Conservation (phyloP, 1,140 invertebrate genomes). For the Lepidurus couesii region DNA sequence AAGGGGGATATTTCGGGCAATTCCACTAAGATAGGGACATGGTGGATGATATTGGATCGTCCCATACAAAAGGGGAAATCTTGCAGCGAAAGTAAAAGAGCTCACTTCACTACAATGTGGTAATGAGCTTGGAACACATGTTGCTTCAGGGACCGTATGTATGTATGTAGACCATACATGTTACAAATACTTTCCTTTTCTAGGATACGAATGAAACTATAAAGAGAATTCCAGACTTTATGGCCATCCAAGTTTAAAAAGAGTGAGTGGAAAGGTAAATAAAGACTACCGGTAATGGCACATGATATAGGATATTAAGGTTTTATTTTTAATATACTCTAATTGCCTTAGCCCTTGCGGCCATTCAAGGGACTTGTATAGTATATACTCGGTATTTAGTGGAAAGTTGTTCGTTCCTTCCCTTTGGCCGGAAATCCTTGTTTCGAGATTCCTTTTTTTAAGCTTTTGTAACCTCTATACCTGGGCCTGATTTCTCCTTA, state of each 20-base stretch:
- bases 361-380: neutral
- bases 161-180: neutral
- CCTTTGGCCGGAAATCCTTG: neutral
- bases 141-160: neutral
- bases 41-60: neutral
- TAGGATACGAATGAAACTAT: too few relatives aligned
- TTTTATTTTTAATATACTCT: slow-evolving; percentile 2
- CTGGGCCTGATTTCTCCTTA: neutral
- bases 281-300: slow-evolving; percentile 13
- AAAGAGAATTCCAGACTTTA: too few relatives aligned
- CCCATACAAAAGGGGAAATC: neutral
- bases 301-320: slow-evolving; percentile 22
- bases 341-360: neutral
- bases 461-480: neutral
- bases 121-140: neutral
- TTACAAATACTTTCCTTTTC: neutral
- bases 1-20: neutral
- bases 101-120: neutral
- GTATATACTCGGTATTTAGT: neutral
- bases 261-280: neutral
- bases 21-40: neutral
- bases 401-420: neutral
- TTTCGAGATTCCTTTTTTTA: neutral
- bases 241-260: too few relatives aligned
- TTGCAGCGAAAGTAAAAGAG: neutral